Conservation (phyloP, 2,113 vertebrate species). For the Ictalurus furcatus region DNA sequence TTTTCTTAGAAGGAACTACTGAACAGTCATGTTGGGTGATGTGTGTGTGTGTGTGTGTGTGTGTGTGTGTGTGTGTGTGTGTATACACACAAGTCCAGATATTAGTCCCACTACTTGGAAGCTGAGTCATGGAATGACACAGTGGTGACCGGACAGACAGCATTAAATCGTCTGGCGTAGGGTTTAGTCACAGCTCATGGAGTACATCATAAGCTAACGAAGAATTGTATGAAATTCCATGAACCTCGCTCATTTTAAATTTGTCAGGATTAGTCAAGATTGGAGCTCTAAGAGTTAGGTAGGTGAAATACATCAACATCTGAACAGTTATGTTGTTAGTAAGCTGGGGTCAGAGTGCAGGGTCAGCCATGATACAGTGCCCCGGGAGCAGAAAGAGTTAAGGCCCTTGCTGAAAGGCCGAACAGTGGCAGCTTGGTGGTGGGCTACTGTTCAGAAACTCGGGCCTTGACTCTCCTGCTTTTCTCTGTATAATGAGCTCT, state of each 20-base stretch:
- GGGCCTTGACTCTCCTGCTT: too few species aligned
- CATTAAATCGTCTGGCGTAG: background rate
- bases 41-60: too few species aligned
- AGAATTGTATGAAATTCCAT: background rate
- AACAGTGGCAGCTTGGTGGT: too few species aligned
- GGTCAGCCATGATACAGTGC: too few species aligned
- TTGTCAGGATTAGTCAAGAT: background rate
- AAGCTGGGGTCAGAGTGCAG: too few species aligned
- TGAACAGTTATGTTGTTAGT: background rate
- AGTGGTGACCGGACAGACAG: background rate
- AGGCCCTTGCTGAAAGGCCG: too few species aligned
- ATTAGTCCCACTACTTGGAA: background rate
- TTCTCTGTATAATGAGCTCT: too few species aligned
- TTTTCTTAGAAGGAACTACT: background rate
- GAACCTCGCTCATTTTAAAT: background rate
- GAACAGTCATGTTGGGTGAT: background rate
- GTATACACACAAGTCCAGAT: background rate
- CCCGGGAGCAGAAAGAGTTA: too few species aligned
- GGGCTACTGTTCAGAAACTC: too few species aligned
- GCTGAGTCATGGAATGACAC: constrained; percentile 12
- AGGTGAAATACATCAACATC: background rate
- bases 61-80: too few species aligned
- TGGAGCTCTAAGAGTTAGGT: background rate
- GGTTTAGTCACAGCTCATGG: background rate
- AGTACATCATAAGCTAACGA: background rate